Evolutionary conservation across 2,797 vertebrate genomes (phyloP).

Genomic region (Anguilla anguilla): DNA sequence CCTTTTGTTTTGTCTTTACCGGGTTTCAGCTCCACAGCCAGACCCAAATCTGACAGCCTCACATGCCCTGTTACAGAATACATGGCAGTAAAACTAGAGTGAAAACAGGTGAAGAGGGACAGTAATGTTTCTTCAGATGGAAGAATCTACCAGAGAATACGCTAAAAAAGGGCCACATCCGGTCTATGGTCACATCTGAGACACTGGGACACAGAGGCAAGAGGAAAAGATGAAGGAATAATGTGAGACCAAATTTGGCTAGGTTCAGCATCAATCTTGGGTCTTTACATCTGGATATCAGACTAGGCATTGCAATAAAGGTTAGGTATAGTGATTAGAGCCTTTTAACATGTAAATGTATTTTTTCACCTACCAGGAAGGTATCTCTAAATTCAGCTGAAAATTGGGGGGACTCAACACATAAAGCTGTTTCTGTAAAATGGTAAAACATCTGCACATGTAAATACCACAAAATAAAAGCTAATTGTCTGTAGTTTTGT

Average conservation of each 20-base stretch:
- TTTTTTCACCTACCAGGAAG: neutral
- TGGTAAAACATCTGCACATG: no score
- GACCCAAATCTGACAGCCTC: conserved; percentile 74
- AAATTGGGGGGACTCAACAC: no score
- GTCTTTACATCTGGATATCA: neutral
- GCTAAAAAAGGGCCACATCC: neutral
- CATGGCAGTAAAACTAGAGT: neutral
- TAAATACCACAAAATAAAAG: no score
- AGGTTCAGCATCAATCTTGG: neutral
- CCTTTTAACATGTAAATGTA: neutral
- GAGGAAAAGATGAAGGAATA: neutral
- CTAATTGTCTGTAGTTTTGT: no score
- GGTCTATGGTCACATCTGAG: neutral
- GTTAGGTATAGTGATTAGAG: neutral
- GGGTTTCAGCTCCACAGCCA: conserved; percentile 73
- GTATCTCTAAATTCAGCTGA: no score
- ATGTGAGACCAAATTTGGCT: neutral
- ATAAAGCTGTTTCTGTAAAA: no score
- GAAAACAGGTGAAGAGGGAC: neutral
- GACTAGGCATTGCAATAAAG: neutral
- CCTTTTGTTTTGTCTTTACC: conserved; percentile 72
- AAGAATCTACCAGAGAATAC: neutral
- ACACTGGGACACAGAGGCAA: neutral
- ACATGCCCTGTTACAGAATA: conserved; percentile 65
- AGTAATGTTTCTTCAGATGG: neutral